Conservation (phyloP, 1,140 invertebrate genomes). For the Drosophila oshimai region DNA sequence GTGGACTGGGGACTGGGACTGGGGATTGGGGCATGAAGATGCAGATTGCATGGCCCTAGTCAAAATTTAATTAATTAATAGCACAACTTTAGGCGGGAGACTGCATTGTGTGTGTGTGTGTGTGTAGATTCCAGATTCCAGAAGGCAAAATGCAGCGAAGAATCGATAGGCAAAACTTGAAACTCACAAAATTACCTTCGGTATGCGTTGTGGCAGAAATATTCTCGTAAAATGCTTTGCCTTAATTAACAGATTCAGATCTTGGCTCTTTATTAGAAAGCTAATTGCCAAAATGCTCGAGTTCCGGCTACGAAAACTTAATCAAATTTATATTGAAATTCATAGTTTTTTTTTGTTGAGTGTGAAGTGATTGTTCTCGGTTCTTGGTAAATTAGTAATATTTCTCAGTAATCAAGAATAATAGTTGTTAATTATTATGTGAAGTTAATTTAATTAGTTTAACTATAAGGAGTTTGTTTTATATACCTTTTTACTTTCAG, state of each 20-base stretch:
- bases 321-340: background rate
- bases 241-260: constrained; percentile 53
- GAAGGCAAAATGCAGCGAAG: constrained; percentile 19
- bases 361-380: too few species aligned
- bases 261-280: constrained; percentile 28
- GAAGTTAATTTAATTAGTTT: too few species aligned
- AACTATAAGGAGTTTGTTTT: too few species aligned
- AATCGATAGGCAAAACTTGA: constrained; percentile 42
- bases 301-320: background rate
- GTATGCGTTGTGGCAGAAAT: constrained; percentile 22
- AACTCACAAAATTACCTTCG: constrained; percentile 27
- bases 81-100: constrained; percentile 65
- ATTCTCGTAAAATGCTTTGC: constrained; percentile 36
- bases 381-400: too few species aligned
- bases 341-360: too few species aligned
- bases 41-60: constrained; percentile 24
- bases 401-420: too few species aligned
- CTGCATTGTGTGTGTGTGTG: constrained; percentile 8
- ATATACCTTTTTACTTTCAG: too few species aligned
- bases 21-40: background rate
- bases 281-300: constrained; percentile 22
- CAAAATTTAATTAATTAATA: constrained; percentile 80
- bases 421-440: too few species aligned
- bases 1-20: too few species aligned
- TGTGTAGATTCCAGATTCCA: background rate